Evolutionary conservation across 2,888 invertebrate genomes (phyloP), one percentile per base, ranked within the genome.

Genomic region (Chymomyza caudatula): DNA sequence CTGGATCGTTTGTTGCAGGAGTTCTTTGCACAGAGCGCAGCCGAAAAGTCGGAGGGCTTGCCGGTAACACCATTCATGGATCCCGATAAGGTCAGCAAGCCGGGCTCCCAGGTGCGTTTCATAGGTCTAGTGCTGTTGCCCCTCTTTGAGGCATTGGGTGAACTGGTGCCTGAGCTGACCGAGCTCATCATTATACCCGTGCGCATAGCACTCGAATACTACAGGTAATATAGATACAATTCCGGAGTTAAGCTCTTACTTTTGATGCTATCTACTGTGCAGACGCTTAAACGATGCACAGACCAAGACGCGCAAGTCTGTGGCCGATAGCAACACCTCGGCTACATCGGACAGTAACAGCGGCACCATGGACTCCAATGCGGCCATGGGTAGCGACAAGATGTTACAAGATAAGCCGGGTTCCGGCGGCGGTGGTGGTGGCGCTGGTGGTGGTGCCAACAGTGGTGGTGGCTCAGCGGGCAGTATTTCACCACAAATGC

Each of bases 11-110:
- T 96, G 49, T 80, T 90, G 58, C 90, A 92, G 89, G 94, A 95
- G 88, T 95, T 95, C 87, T 95, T 95, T 88, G 94, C 94, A 78
- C 95, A 95, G 90, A 94, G 95, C 88, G 96, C 96, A 77, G 94
- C 94, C 3, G 96, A 96, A 89, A 95, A 95, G 87, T 91, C 94
- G 25, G 95, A 95, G 89, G 96, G 96, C 8, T 91, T 96, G 71
- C 96, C 96, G 3, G 95, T 96, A 25, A 95, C 96, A 23, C 95
- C 96, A 0, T 96, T 96, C 88, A 96, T 96, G 96, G 96, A 96
- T 89, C 92, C 95, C 37, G 95, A 96, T 75, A 96, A 95, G 90
- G 95, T 96, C 61, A 95, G 95, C 67, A 96, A 95, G 88, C 94
- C 95, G 3, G 95, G 95, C 17, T 95, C 96, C 1, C 96, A 96